Base-by-base conservation (phyloP, 2,113 vertebrate species). In the Hippopotamus amphibius region DNA sequence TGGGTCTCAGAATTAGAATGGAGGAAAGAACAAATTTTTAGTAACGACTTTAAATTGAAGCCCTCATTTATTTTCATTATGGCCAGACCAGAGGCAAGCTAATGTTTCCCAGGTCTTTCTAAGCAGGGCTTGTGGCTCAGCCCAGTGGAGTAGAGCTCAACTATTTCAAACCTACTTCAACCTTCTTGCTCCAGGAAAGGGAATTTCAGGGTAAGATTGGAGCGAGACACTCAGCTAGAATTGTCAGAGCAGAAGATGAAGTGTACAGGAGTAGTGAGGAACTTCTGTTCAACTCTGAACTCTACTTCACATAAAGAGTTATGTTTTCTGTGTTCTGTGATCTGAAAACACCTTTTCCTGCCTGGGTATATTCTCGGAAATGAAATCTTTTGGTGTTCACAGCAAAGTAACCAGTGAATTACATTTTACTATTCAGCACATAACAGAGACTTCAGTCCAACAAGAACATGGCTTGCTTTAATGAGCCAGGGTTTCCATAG, bases 1-100 rank as follows among this genome's bases (percentile, higher is more conserved):
- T 97, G 98, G 83, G 90, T 97, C 98, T 97, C 90, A 96, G 98
- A 98, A 98, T 99, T 97, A 98, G 96, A 96, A 98, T 93, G 98
- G 98, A 99, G 98, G 99, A 99, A 99, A 98, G 98, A 98, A 98
- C 98, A 98, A 98, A 98, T 99, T 99, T 98, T 98, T 98, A 98
- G 98, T 98, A 98, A 99, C 98, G 98, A 97, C 98, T 98, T 98
- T 91, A 98, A 98, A 98, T 98, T 98, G 98, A 98, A 98, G 97
- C 97, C 97, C 97, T 98, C 98, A 96, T 99, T 99, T 99, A 98
- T 99, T 99, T 99, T 98, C 98, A 98, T 98, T 98, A 98, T 13
- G 65, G 98, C 96, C 88, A 98, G 98, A 98, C 98, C 98, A 98
- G 96, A 98, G 97, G 98, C 98, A 98, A 97, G 97, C 81, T 94